Base-by-base conservation (phyloP, 2,113 vertebrate species). In the Dasyurus viverrinus region DNA sequence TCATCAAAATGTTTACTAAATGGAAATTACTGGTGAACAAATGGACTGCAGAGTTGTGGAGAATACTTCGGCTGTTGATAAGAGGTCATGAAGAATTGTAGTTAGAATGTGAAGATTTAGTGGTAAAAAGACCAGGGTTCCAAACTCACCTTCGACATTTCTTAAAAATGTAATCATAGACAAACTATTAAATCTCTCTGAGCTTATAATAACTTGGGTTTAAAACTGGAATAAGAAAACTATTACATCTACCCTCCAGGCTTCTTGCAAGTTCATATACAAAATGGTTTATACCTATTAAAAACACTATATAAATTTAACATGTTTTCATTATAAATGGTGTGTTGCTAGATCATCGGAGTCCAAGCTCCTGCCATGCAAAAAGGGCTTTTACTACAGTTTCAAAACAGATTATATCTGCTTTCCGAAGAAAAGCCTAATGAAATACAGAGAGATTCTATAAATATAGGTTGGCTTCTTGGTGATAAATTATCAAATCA, bases 1-100 rank as follows among this genome's bases (percentile, higher is more conserved):
- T 90, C 16, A 50, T 23, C 42, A 60, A 22, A 25, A 23, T 89
- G 92, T 91, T 94, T 97, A 91, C 84, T 89, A 91, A 89, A 57
- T 55, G 93, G 47, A 19, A 89, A 36, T 48, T 92, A 36, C 55
- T 46, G n/a, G 68, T 22, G 68, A 84, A 42, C 68, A 23, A 84
- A 84, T 84, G 68, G n/a, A 42, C 54, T 54, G 89, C 60, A 89
- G 12, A 93, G 92, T 26, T 42, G 0, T 47, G 90, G 16, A 48
- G 36, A 94, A 16, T 76, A 76, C 52, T 92, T 50, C 27, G 94
- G 30, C 52, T 92, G 19, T 84, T 22, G 68, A 42, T 42, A 84
- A 22, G 6, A 84, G 60, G n/a, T n/a, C 19, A 8, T 0, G 1
- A 42, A 16, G 68, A n/a, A n/a, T n/a, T 22, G 36, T 76, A 19